Conservation (phyloP, 2,888 invertebrate genomes). For the Scelioninae gen. 2 region DNA sequence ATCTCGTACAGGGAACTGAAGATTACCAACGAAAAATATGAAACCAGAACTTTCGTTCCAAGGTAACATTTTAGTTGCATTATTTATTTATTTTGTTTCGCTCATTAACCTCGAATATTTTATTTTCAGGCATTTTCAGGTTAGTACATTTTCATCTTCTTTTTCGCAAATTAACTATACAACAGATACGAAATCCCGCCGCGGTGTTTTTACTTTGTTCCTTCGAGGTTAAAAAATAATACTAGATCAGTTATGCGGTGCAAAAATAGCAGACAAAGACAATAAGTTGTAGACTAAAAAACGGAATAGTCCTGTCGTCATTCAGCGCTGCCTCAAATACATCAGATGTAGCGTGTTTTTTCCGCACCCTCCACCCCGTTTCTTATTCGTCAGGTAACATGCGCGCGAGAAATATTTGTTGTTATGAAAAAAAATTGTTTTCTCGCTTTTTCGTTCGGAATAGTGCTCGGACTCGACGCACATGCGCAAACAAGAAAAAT, state of each 20-base stretch:
- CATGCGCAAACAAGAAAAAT: constrained; percentile 56
- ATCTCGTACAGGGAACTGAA: no score
- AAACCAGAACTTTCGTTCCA: no score
- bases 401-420: constrained; percentile 4
- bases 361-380: no score
- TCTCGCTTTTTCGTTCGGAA: constrained; percentile 19
- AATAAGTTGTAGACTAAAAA: constrained; percentile 43
- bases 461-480: constrained; percentile 21
- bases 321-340: constrained; percentile 9
- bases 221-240: constrained; percentile 44
- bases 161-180: constrained; percentile 3
- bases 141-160: no score
- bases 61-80: no score
- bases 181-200: background rate
- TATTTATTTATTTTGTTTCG: no score
- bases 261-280: constrained; percentile 41
- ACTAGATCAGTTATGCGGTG: constrained; percentile 35
- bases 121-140: no score
- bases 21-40: no score
- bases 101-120: no score
- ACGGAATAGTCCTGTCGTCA: constrained; percentile 31
- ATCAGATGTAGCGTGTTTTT: constrained; percentile 15
- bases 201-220: constrained; percentile 23
- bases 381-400: no score
- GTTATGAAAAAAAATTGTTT: constrained; percentile 13